Base-by-base conservation (phyloP, 2,113 vertebrate genomes). In the Oostethus manadensis region DNA sequence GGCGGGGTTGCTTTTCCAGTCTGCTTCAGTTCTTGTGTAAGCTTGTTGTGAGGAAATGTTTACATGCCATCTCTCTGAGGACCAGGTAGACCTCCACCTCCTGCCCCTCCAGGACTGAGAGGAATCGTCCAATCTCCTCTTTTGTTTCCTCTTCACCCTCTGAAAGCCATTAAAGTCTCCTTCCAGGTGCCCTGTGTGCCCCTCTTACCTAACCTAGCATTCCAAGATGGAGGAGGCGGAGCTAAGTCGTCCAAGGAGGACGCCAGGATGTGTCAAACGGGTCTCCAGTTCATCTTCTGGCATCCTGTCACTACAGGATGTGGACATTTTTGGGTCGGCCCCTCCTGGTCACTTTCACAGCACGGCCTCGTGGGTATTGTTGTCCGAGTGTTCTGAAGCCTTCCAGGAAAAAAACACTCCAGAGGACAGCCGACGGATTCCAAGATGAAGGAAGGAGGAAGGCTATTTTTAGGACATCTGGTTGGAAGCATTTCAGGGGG, bases 351-450 rank as follows among this genome's bases (percentile, higher is more conserved):
- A 78, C 79, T 84, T 88, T 85, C 86, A 87, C 63, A 21, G 66
- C 58, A 66, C 53, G 56, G 60, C 45, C 80, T 80, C 66, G 51
- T 71, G 71, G 61, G 84, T 77, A 87, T 89, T 88, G 85, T 88
- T 85, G 57, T 26, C 26, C 7, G 57, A 58, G 22, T 2, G 2
- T 13, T 17, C 17, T 13, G 9, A 17, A 73, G 75, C 74, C 84
- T 76, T 87, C 84, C 88, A 87, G 89, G 88, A 88, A 90, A 88
- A 87, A 84, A 88, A 87, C 84, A 88, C 81, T 88, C 76, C 76
- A 81, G 57, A 56, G 50, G 54, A 80, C 66, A 76, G 67, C 10
- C 63, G 71, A 56, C 23, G 58, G 60, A 76, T 62, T 82, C 65
- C 60, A 66, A 20, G 53, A 66, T 61, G 63, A 73, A 71, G 83